These are phyloP conservation scores for Cynodonichthys magdalenae DNA, from an alignment of 2,797 vertebrate species.

Conservation along the genomic window DNA sequence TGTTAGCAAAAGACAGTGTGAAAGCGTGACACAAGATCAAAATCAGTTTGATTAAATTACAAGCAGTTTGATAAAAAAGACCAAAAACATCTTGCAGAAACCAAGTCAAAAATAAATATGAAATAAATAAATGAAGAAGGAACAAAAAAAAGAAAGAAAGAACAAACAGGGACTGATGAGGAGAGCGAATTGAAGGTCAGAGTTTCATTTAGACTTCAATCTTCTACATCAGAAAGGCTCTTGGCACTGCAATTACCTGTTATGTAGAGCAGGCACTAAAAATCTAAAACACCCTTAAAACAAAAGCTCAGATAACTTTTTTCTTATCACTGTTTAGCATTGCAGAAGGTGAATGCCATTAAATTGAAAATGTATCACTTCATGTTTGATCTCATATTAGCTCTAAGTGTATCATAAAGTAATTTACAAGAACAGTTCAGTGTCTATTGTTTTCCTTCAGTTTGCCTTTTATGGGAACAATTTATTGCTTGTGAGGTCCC, in stretches of 20 bases:
- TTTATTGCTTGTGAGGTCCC: background rate
- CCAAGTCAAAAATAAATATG: constrained; percentile 53
- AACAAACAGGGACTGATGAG: constrained; percentile 53
- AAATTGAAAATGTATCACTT: constrained; percentile 15
- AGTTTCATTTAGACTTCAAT: constrained; percentile 57
- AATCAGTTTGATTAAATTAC: constrained; percentile 55
- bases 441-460: background rate
- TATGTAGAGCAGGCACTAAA: constrained; percentile 18
- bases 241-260: constrained; percentile 40
- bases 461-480: background rate
- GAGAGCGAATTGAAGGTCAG: constrained; percentile 63
- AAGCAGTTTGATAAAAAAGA: constrained; percentile 31
- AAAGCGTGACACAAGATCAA: constrained; percentile 18
- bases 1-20: background rate
- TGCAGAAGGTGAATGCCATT: constrained; percentile 25
- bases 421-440: background rate
- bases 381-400: background rate
- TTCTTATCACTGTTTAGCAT: background rate
- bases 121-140: no score
- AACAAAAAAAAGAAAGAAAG: background rate
- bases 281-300: constrained; percentile 28
- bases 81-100: constrained; percentile 47
- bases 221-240: constrained; percentile 39
- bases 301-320: constrained; percentile 15
- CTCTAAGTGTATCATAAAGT: no score